Base-by-base conservation (phyloP, 2,113 vertebrate species). In the Casuarius casuarius region DNA sequence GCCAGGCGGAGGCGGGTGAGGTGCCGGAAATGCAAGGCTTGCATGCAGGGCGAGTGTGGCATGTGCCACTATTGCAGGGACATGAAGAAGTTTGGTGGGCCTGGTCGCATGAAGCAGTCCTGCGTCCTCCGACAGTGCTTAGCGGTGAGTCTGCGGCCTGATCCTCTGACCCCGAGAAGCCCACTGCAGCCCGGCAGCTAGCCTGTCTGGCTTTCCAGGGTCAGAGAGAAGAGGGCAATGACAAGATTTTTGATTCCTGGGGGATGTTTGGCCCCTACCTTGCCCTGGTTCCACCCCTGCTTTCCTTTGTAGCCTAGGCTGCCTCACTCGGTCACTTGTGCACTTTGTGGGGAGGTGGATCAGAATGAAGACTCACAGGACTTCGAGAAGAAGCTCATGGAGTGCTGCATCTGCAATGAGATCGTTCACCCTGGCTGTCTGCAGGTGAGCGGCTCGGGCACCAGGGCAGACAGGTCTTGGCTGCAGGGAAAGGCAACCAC, bases 1-100 rank as follows among this genome's bases (percentile, higher is more conserved):
- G 98, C 99, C 95, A 95, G 99, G 92, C 97, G 99, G 62, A 96
- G 99, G 74, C 97, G 99, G 8, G 99, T 99, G 58, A 98, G 99
- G 38, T 99, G 99, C 94, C 98, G 99, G 26, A 99, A 98, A 90
- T 99, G 99, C 84, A 98, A 98, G n/a, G 99, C 98, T 23, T 99
- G 99, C 96, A 96, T 98, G 95, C 98, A 99, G 89, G 98, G 98
- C 52, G 99, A 99, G 97, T 99, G 99, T 44, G 99, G 99, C 75
- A 98, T 98, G 80, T 99, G 99, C 97, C 98, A 99, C 95, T 99
- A 98, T 96, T 99, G 99, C 98, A 98, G 98, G 33, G 99, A 99
- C 97, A 99, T 99, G 99, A 99, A 99, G 98, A 99, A 99, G 95
- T 99, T 99, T 28, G 99, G 99, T 0, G 99, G 99, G 0, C 99